Evolutionary conservation across 2,797 vertebrate genomes (phyloP).

Genomic region (Simalia tracyae): DNA sequence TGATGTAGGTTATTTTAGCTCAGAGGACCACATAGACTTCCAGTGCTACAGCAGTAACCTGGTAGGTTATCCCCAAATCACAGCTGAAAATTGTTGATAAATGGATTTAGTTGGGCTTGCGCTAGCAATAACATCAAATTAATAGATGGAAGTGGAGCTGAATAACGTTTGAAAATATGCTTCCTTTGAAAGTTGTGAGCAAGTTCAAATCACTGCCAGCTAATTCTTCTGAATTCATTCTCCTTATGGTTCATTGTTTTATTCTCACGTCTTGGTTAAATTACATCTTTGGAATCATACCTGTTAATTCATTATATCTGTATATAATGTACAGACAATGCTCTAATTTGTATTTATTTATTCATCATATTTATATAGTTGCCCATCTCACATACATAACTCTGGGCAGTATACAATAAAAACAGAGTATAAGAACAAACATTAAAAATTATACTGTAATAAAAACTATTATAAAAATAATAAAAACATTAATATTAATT

Average conservation of each 20-base stretch:
- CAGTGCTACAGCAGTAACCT: neutral
- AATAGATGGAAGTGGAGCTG: neutral
- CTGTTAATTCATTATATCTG: neutral
- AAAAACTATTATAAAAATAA: too few relatives aligned
- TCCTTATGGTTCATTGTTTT: conserved; percentile 51
- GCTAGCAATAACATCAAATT: neutral
- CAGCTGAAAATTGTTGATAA: neutral
- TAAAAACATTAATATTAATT: too few relatives aligned
- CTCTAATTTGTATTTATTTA: neutral
- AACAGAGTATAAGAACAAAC: too few relatives aligned
- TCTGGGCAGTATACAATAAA: too few relatives aligned
- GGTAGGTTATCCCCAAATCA: neutral
- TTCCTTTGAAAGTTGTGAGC: neutral
- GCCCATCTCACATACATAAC: too few relatives aligned
- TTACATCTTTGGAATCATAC: conserved; percentile 53
- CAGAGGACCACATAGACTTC: neutral
- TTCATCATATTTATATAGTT: too few relatives aligned
- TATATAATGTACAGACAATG: conserved; percentile 53
- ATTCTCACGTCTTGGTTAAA: conserved; percentile 33
- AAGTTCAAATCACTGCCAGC: conserved; percentile 24
- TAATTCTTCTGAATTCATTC: neutral
- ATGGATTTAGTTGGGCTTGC: neutral
- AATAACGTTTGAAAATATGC: neutral
- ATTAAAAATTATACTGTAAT: too few relatives aligned
- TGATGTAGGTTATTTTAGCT: neutral